Evolutionary conservation across 2,113 vertebrate genomes (phyloP).

Genomic region (Cyprinodon variegatus): DNA sequence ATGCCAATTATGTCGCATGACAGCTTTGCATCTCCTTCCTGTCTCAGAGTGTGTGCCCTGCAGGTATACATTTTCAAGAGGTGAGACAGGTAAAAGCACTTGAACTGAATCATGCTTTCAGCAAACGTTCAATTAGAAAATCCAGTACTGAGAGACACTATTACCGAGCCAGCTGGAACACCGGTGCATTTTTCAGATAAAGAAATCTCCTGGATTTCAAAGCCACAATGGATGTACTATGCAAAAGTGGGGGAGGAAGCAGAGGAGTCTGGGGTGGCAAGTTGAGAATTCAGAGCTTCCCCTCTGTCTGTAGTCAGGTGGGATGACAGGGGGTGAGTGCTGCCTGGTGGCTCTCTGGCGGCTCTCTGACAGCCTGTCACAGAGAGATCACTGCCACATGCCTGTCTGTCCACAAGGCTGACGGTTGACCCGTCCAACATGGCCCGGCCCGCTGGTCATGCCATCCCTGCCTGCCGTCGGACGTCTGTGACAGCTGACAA

Average conservation of each 20-base stretch:
- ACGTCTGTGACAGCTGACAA: slow-evolving; percentile 79
- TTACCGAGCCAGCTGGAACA: slow-evolving; percentile 18
- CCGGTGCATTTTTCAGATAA: slow-evolving; percentile 33
- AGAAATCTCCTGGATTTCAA: slow-evolving; percentile 44
- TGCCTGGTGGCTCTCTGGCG: slow-evolving; percentile 64
- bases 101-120: slow-evolving; percentile 32
- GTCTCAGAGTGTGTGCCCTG: slow-evolving; percentile 26
- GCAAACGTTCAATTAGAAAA: slow-evolving; percentile 36
- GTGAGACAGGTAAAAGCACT: slow-evolving; percentile 31
- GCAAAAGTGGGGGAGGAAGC: slow-evolving; percentile 19
- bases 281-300: slow-evolving; percentile 63
- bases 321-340: slow-evolving; percentile 70
- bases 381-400: slow-evolving; percentile 77
- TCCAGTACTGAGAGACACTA: slow-evolving; percentile 16
- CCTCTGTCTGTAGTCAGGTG: slow-evolving; percentile 72
- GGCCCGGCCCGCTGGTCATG: slow-evolving; percentile 69
- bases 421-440: slow-evolving; percentile 76
- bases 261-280: slow-evolving; percentile 45
- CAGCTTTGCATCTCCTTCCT: slow-evolving; percentile 39
- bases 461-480: slow-evolving; percentile 74
- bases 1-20: slow-evolving; percentile 58
- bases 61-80: slow-evolving; percentile 18
- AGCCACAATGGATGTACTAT: slow-evolving; percentile 37
- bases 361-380: slow-evolving; percentile 76
- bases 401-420: slow-evolving; percentile 74